These are phyloP conservation scores for Cathartes aura DNA, from an alignment of 2,113 vertebrate genomes.

Conservation along the genomic window DNA sequence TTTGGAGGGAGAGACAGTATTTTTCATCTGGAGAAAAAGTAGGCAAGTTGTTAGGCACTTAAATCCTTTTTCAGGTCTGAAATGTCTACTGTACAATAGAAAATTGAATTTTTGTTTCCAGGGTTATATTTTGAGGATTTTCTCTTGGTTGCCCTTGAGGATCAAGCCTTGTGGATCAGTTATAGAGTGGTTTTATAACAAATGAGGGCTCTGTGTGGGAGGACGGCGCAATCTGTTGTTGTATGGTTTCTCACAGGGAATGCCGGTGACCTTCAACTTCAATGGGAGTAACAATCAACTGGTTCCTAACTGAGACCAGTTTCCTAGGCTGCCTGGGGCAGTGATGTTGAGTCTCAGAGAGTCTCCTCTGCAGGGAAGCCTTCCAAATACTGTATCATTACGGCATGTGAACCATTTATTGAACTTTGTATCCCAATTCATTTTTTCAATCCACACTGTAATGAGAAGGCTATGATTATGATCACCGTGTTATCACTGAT, in stretches of 20 bases:
- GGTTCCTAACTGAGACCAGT: not conserved
- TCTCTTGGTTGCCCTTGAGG: not conserved
- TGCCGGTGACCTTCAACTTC: not conserved
- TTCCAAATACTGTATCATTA: not conserved
- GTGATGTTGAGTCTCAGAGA: not conserved
- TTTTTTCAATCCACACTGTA: not conserved
- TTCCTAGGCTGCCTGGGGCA: not conserved
- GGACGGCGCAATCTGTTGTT: not conserved
- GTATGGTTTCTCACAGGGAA: not conserved
- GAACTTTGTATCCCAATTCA: not conserved
- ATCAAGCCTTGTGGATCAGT: not conserved
- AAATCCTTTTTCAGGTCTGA: not conserved
- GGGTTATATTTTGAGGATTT: conserved; percentile 1
- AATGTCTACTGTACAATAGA: not conserved
- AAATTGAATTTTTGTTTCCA: not conserved
- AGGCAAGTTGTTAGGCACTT: not conserved
- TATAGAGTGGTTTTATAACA: not conserved
- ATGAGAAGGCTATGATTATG: not conserved
- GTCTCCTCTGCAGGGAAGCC: not conserved
- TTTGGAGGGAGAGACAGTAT: not conserved
- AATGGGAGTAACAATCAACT: not conserved
- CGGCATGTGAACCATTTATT: not conserved
- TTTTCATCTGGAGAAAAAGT: conserved; percentile 20
- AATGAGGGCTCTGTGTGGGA: not conserved
- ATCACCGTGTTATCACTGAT: not conserved